These are phyloP conservation scores for Zaprionus lachaisei DNA, from an alignment of 1,140 invertebrate species.

Conservation along the genomic window DNA sequence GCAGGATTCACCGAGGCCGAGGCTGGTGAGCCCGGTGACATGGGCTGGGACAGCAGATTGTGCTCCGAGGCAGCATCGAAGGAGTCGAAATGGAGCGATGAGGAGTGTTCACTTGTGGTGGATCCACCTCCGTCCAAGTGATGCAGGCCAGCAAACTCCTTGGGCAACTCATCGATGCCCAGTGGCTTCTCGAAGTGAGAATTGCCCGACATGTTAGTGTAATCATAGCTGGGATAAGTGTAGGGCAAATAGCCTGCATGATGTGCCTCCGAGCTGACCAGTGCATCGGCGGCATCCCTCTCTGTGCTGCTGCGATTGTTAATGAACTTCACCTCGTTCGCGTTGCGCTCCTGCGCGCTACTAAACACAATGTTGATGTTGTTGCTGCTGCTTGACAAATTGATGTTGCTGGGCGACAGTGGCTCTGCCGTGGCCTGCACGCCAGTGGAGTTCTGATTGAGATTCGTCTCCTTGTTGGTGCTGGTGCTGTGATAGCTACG, in stretches of 20 bases:
- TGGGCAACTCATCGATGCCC: slow-evolving; percentile 75
- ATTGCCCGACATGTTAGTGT: slow-evolving; percentile 82
- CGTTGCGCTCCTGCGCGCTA: slow-evolving; percentile 64
- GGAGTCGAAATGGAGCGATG: slow-evolving; percentile 75
- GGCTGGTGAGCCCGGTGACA: slow-evolving; percentile 69
- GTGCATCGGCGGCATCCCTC: slow-evolving; percentile 10
- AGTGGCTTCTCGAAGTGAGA: slow-evolving; percentile 75
- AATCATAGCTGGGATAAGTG: slow-evolving; percentile 80
- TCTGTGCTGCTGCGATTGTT: slow-evolving; percentile 57
- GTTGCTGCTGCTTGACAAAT: slow-evolving; percentile 80
- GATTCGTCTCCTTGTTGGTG: slow-evolving; percentile 78
- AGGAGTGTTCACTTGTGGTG: slow-evolving; percentile 76
- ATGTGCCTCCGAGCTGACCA: slow-evolving; percentile 68
- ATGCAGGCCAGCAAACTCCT: slow-evolving; percentile 54
- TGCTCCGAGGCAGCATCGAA: slow-evolving; percentile 79
- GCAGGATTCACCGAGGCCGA: slow-evolving; percentile 71
- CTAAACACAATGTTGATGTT: slow-evolving; percentile 82
- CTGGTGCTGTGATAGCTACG: slow-evolving; percentile 43
- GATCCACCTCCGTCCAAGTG: slow-evolving; percentile 42
- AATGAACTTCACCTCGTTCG: slow-evolving; percentile 83
- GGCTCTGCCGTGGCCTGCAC: slow-evolving; percentile 28
- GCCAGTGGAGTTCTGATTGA: slow-evolving; percentile 63
- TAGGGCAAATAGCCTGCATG: slow-evolving; percentile 75
- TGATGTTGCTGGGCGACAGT: slow-evolving; percentile 79
- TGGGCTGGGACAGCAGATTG: slow-evolving; percentile 70